These are phyloP conservation scores for Drosophila cracens DNA, from an alignment of 2,888 invertebrate species.

Conservation along the genomic window DNA sequence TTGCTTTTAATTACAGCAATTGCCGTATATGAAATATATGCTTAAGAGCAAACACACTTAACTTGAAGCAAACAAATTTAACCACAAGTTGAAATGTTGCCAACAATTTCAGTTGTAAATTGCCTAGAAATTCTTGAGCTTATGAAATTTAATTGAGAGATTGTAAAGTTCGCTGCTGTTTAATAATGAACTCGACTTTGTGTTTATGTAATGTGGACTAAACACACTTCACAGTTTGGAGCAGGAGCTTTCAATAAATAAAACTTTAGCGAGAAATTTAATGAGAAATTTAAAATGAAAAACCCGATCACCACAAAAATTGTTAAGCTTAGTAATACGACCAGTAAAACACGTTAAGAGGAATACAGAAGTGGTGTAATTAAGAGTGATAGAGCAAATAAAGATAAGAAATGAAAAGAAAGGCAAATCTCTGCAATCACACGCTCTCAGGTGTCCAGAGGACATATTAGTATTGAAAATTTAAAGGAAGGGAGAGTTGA, in stretches of 20 bases:
- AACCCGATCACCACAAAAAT: background rate
- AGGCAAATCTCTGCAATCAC: background rate
- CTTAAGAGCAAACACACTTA: conserved; percentile 7
- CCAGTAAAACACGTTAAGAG: background rate
- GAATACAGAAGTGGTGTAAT: background rate
- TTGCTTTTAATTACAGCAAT: conserved; percentile 26
- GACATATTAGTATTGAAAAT: background rate
- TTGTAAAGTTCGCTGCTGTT: background rate
- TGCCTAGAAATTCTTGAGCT: background rate
- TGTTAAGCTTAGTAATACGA: background rate
- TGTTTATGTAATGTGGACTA: no score
- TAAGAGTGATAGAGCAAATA: background rate
- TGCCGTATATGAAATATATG: conserved; percentile 2
- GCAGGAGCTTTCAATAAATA: background rate
- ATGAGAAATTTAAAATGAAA: background rate
- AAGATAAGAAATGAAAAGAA: background rate
- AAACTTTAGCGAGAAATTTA: background rate
- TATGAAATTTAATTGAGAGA: background rate
- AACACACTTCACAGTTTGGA: background rate
- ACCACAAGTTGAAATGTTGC: conserved; percentile 3
- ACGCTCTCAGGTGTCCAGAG: background rate
- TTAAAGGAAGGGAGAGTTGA: background rate
- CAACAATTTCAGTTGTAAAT: background rate
- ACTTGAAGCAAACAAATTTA: conserved; percentile 14
- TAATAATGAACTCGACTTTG: background rate